Conservation (phyloP, 35 echinoderm and acorn worm genomes). For the Ophioderma brevispina region DNA sequence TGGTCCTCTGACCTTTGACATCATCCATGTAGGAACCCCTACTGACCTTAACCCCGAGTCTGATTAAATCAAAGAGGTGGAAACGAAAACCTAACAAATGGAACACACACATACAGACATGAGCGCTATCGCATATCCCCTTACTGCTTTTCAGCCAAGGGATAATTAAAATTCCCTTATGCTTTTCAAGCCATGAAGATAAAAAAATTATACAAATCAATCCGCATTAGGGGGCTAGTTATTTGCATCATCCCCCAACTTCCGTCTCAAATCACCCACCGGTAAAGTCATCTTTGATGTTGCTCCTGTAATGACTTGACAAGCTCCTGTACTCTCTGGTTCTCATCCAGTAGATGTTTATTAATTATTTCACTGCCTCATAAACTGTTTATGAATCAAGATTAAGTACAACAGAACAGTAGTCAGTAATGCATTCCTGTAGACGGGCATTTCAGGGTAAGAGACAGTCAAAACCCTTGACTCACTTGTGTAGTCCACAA, state of each 20-base stretch:
- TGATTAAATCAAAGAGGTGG: no score
- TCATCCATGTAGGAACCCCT: no score
- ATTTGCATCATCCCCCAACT: neutral
- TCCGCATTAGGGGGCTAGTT: neutral
- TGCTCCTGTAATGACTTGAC: conserved; percentile 52
- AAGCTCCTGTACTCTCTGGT: conserved; percentile 64
- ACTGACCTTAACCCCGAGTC: no score
- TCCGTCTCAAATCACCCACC: conserved; percentile 20
- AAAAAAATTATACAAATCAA: no score
- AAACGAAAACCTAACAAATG: no score
- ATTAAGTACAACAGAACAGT: no score
- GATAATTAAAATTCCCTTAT: neutral
- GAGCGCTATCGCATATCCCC: neutral
- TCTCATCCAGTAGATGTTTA: conserved; percentile 52
- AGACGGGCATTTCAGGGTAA: no score
- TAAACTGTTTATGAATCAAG: conserved; percentile 54
- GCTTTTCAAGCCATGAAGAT: neutral
- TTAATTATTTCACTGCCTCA: conserved; percentile 56
- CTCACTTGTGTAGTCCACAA: no score
- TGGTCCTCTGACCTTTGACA: no score
- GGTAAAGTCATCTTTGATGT: conserved; percentile 72
- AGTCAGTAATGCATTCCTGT: no score
- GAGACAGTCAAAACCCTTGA: no score
- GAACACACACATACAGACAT: neutral
- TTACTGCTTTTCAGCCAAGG: neutral